Percentiles rank a stretch among this genome's conserved stretches.
These are phyloP conservation scores for Oostethus manadensis DNA, from an alignment of 2,113 vertebrate genomes.

Conservation along the genomic window DNA sequence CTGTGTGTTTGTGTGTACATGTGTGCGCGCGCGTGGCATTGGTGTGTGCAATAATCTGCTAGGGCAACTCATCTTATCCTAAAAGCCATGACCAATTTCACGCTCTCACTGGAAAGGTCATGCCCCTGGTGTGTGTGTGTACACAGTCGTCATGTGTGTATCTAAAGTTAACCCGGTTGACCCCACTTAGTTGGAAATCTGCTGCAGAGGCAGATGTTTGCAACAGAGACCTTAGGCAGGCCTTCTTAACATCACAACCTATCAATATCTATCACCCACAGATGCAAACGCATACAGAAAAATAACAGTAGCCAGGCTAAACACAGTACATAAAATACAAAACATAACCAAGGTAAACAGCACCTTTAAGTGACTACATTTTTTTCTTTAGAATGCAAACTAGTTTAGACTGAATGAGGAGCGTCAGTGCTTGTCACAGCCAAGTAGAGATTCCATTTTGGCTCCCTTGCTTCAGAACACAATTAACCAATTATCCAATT, in stretches of 20 bases:
- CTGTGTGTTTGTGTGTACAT: slow-evolving; percentile 15
- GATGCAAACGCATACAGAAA: slow-evolving; percentile 18
- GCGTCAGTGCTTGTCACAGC: too few species aligned
- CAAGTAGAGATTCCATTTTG: too few species aligned
- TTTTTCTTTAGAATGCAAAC: too few species aligned
- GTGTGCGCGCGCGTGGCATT: background rate
- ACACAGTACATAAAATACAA: background rate
- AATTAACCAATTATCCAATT: too few species aligned
- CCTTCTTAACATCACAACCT: slow-evolving; percentile 52
- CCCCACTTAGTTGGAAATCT: slow-evolving; percentile 59
- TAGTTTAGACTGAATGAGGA: too few species aligned
- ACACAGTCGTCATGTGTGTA: slow-evolving; percentile 34
- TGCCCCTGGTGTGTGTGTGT: slow-evolving; percentile 47
- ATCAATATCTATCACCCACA: slow-evolving; percentile 49
- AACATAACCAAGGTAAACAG: too few species aligned
- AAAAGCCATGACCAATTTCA: slow-evolving; percentile 76
- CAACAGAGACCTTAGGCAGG: slow-evolving; percentile 39
- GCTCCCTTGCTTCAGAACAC: too few species aligned
- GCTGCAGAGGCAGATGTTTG: slow-evolving; percentile 59
- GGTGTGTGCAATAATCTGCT: slow-evolving; percentile 45
- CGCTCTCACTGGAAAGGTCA: slow-evolving; percentile 69
- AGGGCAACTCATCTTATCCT: slow-evolving; percentile 62
- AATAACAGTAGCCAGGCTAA: background rate
- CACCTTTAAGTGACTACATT: too few species aligned
- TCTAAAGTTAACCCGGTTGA: slow-evolving; percentile 66